Conservation (phyloP, 2,113 vertebrate species). For the Columbina picui region DNA sequence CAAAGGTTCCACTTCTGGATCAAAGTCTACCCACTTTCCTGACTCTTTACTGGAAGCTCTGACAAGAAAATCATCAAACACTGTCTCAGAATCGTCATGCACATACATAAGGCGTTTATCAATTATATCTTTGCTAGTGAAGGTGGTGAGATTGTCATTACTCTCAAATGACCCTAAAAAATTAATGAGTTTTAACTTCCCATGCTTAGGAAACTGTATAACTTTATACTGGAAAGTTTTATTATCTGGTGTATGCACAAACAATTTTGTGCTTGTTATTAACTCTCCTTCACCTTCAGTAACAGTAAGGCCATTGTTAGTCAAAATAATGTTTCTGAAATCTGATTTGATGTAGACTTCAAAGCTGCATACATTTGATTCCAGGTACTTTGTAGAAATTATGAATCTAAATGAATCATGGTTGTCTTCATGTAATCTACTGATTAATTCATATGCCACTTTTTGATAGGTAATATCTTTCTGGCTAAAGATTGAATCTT, state of each 20-base stretch:
- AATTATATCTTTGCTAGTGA: conserved; percentile 83
- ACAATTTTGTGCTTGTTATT: conserved; percentile 83
- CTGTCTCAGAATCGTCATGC: conserved; percentile 89
- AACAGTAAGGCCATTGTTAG: conserved; percentile 82
- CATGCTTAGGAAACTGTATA: conserved; percentile 80
- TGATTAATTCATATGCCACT: conserved; percentile 82
- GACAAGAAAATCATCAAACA: conserved; percentile 81
- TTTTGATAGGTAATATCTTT: conserved; percentile 77
- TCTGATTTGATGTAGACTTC: conserved; percentile 84
- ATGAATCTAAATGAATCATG: conserved; percentile 85
- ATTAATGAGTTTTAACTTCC: conserved; percentile 80
- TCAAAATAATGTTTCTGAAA: conserved; percentile 79
- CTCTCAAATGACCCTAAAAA: conserved; percentile 78
- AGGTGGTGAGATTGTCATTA: conserved; percentile 77
- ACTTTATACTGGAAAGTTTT: conserved; percentile 83
- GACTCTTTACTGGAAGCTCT: conserved; percentile 71
- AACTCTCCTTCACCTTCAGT: conserved; percentile 88
- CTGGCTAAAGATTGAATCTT: conserved; percentile 86
- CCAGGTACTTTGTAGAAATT: conserved; percentile 83
- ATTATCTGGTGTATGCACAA: conserved; percentile 82
- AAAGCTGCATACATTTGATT: conserved; percentile 82
- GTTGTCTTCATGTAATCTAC: conserved; percentile 74
- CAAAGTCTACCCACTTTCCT: neutral
- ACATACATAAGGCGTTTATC: conserved; percentile 83
- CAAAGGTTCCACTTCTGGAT: conserved; percentile 54